Base-by-base conservation (phyloP, 2,888 invertebrate species). In the Chamaedrilus cognettii region DNA sequence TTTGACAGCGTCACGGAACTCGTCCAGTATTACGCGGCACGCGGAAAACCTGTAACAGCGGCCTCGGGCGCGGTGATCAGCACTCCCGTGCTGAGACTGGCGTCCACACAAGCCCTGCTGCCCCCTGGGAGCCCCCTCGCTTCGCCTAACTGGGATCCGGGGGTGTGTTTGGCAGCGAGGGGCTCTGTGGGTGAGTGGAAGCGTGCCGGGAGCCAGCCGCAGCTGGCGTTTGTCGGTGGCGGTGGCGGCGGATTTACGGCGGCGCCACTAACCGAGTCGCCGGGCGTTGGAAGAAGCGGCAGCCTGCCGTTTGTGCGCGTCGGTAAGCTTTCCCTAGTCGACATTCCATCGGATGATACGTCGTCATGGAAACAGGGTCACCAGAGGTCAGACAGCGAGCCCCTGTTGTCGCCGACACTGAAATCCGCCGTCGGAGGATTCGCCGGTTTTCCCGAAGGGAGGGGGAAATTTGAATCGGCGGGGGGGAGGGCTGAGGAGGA, bases 1-100 rank as follows among this genome's bases (percentile, higher is more conserved):
- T 96, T 94, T 79, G 93, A 93, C 80, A 94, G 94, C 1, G 93
- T 96, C 28, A 92, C 94, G 0, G 94, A 95, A 83, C 87, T 97
- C 65, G 94, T 96, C 71, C 94, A 94, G 4, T 94, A 91, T 73
- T 96, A 96, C 82, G 94, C 96, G 31, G 93, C 93, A 1, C 93
- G 93, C 57, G 92, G 91, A 26, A 92, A 93, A 78, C 90, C 93
- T 0, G 91, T 96, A 78, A 95, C 96, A 1, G 89, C 89, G 4
- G 91, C 91, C 0, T 95, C 94, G 1, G 93, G 94, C 0, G 95
- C 95, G 0, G 87, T 91, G 63, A 94, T 96, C n/a, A 30, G n/a
- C 1, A 33, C 51, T 11, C 71, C 73, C 7, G 68, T 73, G 33
- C 52, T 66, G 28, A 61, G 72, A 15, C 33, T 11, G 23, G 64